Conservation (phyloP, 2,113 vertebrate species). For the Mormyrus iriodes region DNA sequence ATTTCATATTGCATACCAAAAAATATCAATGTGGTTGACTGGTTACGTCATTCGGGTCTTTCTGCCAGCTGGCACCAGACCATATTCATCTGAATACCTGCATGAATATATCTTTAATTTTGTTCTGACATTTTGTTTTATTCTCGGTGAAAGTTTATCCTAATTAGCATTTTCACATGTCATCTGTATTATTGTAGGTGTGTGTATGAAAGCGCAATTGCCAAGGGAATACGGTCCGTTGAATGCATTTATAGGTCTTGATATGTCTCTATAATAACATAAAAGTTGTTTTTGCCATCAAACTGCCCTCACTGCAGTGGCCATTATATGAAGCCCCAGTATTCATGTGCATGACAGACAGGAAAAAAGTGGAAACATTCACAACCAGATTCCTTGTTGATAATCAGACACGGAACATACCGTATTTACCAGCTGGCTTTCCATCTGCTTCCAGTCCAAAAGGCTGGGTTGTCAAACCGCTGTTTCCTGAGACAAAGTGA, state of each 20-base stretch:
- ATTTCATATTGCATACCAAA: not conserved
- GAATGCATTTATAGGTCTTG: not conserved
- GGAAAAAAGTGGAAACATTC: not conserved
- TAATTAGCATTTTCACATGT: not conserved
- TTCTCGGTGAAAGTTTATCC: not conserved
- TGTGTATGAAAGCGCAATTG: not conserved
- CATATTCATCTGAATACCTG: not conserved
- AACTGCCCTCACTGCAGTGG: not conserved
- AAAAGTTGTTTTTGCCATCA: not conserved
- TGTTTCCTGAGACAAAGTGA: constrained; percentile 23
- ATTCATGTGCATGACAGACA: not conserved
- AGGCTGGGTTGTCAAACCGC: constrained; percentile 30
- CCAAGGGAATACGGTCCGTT: not conserved
- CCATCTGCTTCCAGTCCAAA: constrained; percentile 39
- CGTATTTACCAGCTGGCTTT: constrained; percentile 16
- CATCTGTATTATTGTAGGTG: not conserved
- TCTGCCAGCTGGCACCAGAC: not conserved
- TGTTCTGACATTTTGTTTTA: not conserved
- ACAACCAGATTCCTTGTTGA: not conserved
- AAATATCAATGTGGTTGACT: not conserved
- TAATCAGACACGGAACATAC: not conserved
- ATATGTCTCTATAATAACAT: not conserved
- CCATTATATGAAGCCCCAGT: not conserved
- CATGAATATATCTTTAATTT: not conserved
- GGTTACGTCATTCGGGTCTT: not conserved